These are phyloP conservation scores for Eurosta solidaginis DNA, from an alignment of 1,140 invertebrate species.

Conservation along the genomic window DNA sequence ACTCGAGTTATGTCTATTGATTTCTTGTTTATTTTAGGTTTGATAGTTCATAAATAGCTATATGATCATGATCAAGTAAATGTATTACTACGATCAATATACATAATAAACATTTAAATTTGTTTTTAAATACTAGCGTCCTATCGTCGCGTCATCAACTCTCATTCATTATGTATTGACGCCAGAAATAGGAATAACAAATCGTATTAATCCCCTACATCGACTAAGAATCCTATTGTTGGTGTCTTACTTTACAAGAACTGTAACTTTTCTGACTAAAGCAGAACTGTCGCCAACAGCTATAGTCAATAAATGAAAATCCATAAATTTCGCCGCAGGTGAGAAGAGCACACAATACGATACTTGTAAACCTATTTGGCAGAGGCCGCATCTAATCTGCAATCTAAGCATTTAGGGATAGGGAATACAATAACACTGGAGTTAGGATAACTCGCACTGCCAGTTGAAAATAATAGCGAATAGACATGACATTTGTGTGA, in stretches of 20 bases:
- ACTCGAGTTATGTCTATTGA: neutral
- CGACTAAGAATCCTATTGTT: neutral
- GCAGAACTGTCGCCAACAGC: neutral
- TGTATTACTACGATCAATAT: neutral
- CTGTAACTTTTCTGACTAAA: neutral
- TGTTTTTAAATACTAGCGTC: conserved; percentile 13
- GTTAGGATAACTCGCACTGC: no score
- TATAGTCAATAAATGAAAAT: neutral
- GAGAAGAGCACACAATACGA: no score
- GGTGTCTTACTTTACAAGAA: neutral
- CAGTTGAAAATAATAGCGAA: no score
- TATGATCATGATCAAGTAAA: neutral
- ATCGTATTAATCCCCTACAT: conserved; percentile 8
- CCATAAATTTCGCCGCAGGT: conserved; percentile 11
- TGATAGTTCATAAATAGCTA: conserved; percentile 8
- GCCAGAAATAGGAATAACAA: neutral
- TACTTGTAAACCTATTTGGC: neutral
- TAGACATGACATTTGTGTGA: no score
- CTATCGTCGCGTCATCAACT: neutral
- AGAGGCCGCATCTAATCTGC: neutral
- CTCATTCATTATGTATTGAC: neutral
- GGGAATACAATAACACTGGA: no score
- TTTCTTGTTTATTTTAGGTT: neutral
- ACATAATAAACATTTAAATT: conserved; percentile 9
- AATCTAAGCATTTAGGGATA: neutral